Conservation (phyloP, 2,113 vertebrate species). For the Eubucco bourcierii region DNA sequence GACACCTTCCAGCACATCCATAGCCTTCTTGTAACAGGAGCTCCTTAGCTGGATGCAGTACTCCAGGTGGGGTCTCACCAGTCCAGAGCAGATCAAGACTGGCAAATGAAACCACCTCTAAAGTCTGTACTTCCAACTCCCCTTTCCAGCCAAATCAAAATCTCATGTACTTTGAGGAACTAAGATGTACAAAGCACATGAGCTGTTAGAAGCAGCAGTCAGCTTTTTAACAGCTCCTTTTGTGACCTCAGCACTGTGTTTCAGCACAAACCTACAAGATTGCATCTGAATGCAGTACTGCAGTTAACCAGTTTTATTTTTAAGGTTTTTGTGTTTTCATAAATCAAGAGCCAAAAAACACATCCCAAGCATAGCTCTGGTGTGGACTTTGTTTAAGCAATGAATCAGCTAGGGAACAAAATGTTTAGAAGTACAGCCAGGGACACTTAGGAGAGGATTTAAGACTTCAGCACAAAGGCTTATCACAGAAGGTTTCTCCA, state of each 20-base stretch:
- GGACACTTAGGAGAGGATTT: constrained; percentile 14
- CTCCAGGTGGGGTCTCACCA: no score
- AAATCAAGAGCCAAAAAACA: constrained; percentile 34
- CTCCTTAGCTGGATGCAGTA: no score
- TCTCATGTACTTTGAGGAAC: not conserved
- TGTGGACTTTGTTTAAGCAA: constrained; percentile 43
- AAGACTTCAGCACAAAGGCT: constrained; percentile 24
- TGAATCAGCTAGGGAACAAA: constrained; percentile 35
- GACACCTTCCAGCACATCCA: no score
- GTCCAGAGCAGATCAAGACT: no score
- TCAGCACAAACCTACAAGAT: not conserved
- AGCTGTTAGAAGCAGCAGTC: not conserved
- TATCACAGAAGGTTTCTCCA: not conserved
- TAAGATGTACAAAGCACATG: not conserved
- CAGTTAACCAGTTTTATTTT: constrained; percentile 51
- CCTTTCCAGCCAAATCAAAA: not conserved
- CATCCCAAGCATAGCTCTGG: not conserved
- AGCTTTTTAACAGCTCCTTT: not conserved
- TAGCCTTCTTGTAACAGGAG: no score
- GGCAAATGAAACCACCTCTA: not conserved
- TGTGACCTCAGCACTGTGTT: not conserved
- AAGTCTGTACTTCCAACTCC: not conserved
- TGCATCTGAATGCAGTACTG: not conserved
- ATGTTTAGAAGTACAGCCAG: constrained; percentile 22
- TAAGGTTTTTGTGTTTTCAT: not conserved